Conservation (phyloP, 2,888 invertebrate species). For the Drosophila neoperkinsi region DNA sequence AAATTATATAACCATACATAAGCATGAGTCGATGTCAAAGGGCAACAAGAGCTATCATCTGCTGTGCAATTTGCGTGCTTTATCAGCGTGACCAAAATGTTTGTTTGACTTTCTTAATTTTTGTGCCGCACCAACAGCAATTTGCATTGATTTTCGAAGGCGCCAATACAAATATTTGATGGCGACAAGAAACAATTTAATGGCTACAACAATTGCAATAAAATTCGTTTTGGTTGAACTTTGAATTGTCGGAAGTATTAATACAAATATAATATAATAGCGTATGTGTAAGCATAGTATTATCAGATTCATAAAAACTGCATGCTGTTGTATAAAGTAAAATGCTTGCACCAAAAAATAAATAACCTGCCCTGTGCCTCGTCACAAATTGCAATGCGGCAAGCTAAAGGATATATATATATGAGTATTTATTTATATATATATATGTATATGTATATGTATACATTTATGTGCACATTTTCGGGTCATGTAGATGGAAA, state of each 20-base stretch:
- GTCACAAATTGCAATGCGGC: constrained; percentile 37
- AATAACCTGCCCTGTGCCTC: constrained; percentile 10
- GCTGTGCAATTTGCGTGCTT: constrained; percentile 48
- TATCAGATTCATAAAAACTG: neutral
- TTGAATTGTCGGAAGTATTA: neutral
- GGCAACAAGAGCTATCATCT: constrained; percentile 46
- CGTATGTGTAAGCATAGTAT: too few species aligned
- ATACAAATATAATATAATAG: neutral
- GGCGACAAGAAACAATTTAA: constrained; percentile 26
- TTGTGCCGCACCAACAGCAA: constrained; percentile 30
- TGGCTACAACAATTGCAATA: constrained; percentile 6
- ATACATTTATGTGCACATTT: constrained; percentile 25
- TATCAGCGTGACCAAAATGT: constrained; percentile 42
- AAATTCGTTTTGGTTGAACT: neutral
- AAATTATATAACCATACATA: neutral
- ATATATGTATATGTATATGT: neutral
- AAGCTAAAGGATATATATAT: constrained; percentile 11
- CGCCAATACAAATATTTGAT: neutral
- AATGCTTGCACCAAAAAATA: neutral
- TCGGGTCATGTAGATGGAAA: constrained; percentile 47
- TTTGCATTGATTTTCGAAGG: constrained; percentile 29
- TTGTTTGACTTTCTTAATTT: constrained; percentile 42
- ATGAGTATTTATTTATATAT: neutral
- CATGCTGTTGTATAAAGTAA: neutral
- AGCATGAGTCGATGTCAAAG: constrained; percentile 45